A percentile compares a stretch with the other conserved stretches of the same genome.
These are phyloP conservation scores for Metalampra italica DNA, from an alignment of 2,888 invertebrate species.

Conservation along the genomic window DNA sequence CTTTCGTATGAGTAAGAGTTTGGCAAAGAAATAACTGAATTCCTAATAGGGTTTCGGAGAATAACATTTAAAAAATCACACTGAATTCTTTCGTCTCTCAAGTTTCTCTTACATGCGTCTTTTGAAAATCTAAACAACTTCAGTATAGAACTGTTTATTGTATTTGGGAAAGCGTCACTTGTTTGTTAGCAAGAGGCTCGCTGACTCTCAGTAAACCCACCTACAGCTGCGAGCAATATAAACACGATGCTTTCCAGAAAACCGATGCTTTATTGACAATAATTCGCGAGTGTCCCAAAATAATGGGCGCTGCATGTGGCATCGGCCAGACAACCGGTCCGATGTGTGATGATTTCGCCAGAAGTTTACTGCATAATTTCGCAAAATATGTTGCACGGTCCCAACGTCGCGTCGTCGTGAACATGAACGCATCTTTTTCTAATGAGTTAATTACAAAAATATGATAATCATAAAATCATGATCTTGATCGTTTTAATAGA, in stretches of 20 bases:
- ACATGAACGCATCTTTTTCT: background rate
- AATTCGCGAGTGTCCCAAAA: constrained; percentile 55
- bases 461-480: no score
- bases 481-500: no score
- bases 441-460: background rate
- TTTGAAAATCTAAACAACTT: no score
- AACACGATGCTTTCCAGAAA: constrained; percentile 53
- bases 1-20: no score
- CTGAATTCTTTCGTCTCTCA: no score
- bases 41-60: no score
- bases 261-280: constrained; percentile 58
- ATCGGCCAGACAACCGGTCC: constrained; percentile 13
- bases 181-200: constrained; percentile 10
- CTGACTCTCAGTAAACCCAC: constrained; percentile 25
- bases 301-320: constrained; percentile 51
- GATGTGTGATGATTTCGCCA: constrained; percentile 30
- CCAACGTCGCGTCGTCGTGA: background rate
- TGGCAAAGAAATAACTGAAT: no score
- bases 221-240: constrained; percentile 52
- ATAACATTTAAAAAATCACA: no score
- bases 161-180: background rate
- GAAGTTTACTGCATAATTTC: constrained; percentile 19
- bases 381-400: constrained; percentile 1
- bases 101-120: no score
- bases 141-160: constrained; percentile 14